Evolutionary conservation across 2,888 invertebrate genomes (phyloP).

Genomic region (Trilocha varians): DNA sequence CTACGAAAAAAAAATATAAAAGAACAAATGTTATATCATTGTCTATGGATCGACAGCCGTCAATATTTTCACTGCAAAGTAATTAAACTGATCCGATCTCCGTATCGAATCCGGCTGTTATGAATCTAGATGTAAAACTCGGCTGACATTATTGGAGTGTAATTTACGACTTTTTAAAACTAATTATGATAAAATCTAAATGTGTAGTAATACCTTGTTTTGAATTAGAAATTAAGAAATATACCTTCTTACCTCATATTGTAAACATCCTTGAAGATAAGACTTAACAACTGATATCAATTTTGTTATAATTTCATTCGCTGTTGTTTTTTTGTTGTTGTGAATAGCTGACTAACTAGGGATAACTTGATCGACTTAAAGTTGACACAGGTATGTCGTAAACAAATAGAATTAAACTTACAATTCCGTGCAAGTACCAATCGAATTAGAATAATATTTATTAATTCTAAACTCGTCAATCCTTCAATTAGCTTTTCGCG

Average conservation of each 20-base stretch:
- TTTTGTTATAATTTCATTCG: too few relatives aligned
- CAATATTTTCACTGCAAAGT: slow-evolving; percentile 19
- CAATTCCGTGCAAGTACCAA: not conserved
- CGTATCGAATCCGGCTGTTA: slow-evolving; percentile 2
- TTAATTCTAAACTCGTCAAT: slow-evolving; percentile 1
- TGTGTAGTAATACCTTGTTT: too few relatives aligned
- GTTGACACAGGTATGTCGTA: too few relatives aligned
- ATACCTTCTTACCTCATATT: too few relatives aligned
- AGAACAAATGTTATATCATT: not conserved
- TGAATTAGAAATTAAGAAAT: too few relatives aligned
- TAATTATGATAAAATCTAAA: not conserved
- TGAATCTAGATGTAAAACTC: not conserved
- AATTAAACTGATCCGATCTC: slow-evolving; percentile 24
- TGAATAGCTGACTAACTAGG: too few relatives aligned
- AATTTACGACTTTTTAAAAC: not conserved
- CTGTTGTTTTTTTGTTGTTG: too few relatives aligned
- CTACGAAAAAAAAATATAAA: too few relatives aligned
- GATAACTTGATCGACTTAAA: too few relatives aligned
- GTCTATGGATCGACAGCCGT: slow-evolving; percentile 3
- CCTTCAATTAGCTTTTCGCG: slow-evolving; percentile 31
- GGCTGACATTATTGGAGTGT: not conserved
- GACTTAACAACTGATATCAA: too few relatives aligned
- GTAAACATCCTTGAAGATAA: too few relatives aligned
- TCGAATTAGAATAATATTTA: not conserved
- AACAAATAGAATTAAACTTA: too few relatives aligned